Base-by-base conservation (phyloP, 2,888 invertebrate genomes). In the Acanthoscelides obtectus region DNA sequence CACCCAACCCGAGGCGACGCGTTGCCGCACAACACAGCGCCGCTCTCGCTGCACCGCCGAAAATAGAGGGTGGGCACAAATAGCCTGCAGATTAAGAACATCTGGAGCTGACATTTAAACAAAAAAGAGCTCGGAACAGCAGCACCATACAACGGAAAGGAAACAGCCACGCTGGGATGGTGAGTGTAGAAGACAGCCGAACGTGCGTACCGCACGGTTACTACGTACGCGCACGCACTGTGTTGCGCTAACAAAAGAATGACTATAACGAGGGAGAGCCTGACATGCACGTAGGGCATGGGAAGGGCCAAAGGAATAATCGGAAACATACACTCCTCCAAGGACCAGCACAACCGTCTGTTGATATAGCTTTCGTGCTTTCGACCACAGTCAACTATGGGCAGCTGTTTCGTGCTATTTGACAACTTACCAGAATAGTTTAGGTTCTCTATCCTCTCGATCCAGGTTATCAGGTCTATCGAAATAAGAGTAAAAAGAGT, bases 21-120 rank as follows among this genome's bases (percentile, higher is more conserved):
- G 5, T 12, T 1, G 45, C 17, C 12, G 45, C 45, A 1, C 12
- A 1, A 17, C 45, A 12, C 45, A 12, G 45, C 45, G 17, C 45
- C 45, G 45, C 45, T n/a, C n/a, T n/a, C n/a, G 12, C 45, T 45
- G 45, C 45, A 12, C 45, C 45, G 45, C 45, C 17, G 72, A 22
- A 66, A 69, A 77, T 80, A 80, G 79, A 79, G 79, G 74, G 79
- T 77, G 78, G 77, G 81, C 81, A 81, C 83, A 82, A 83, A 81
- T 82, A 83, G 83, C 83, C 81, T 80, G 83, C 81, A 83, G 84
- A 83, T 83, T 83, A 82, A 82, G 83, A 83, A 87, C 85, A 85
- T 86, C 86, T 86, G 86, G 85, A 86, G 81, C 86, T 87, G 85
- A 88, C 87, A 86, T 87, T 86, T 87, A 86, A 83, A 84, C 84